These are phyloP conservation scores for Tokudaia muenninki DNA, from an alignment of 2,797 vertebrate genomes.

Conservation along the genomic window DNA sequence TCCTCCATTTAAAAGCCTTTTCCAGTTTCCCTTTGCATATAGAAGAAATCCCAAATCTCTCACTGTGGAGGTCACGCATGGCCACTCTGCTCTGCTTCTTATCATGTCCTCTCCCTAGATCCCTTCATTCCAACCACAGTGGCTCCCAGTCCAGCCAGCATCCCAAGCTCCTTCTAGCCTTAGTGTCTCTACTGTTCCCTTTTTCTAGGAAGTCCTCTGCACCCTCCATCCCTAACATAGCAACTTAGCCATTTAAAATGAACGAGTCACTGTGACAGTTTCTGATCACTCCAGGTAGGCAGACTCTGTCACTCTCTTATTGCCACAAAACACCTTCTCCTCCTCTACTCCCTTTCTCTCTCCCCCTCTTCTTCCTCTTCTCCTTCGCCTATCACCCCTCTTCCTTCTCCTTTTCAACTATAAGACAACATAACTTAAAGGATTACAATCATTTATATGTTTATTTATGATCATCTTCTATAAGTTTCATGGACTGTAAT, in stretches of 20 bases:
- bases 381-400: neutral
- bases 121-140: neutral
- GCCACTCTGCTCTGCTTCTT: neutral
- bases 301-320: neutral
- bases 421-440: constrained; percentile 24
- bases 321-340: neutral
- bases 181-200: neutral
- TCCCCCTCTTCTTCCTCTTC: neutral
- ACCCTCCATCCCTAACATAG: neutral
- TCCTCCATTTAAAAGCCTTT: constrained; percentile 61
- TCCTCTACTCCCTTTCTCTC: too few relatives aligned
- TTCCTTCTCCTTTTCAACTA: neutral
- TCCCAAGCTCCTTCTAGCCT: neutral
- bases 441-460: neutral
- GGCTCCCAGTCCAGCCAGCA: neutral
- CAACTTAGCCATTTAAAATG: neutral
- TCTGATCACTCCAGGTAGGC: neutral
- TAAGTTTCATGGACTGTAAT: neutral
- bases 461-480: neutral
- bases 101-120: neutral
- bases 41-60: constrained; percentile 20
- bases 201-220: constrained; percentile 54
- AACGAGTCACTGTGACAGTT: neutral
- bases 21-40: constrained; percentile 18
- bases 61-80: neutral